Evolutionary conservation across 2,888 invertebrate genomes (phyloP).

Genomic region (Vannuccia rotundouncinata): DNA sequence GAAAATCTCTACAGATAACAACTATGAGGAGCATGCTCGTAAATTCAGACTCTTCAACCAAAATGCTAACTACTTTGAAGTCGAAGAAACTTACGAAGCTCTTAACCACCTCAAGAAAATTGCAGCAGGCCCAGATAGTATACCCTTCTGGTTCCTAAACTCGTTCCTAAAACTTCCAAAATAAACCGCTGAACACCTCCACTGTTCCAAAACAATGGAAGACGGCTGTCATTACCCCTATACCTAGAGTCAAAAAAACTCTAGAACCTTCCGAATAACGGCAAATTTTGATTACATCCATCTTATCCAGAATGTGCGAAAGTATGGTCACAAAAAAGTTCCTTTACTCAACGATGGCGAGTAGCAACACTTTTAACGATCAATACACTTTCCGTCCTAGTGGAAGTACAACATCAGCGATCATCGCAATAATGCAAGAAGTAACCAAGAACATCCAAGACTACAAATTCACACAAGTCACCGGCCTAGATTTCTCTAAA

Average conservation of each 20-base stretch:
- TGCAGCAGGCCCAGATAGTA: neutral
- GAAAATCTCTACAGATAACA: constrained; percentile 11
- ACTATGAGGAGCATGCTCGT: neutral
- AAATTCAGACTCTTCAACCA: neutral
- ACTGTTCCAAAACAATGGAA: constrained; percentile 24
- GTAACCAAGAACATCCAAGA: constrained; percentile 2
- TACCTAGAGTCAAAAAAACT: constrained; percentile 22
- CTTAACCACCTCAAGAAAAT: constrained; percentile 11
- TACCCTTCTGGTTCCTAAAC: neutral
- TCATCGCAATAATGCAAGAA: constrained; percentile 6
- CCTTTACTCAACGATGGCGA: neutral
- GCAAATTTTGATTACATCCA: neutral
- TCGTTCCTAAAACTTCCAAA: neutral
- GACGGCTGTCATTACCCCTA: neutral
- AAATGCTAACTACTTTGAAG: neutral
- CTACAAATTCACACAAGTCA: neutral
- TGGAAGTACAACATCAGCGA: neutral
- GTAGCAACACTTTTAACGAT: neutral
- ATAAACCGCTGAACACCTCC: neutral
- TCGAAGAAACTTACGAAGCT: neutral
- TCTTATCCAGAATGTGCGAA: constrained; percentile 4
- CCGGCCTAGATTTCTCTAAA: neutral
- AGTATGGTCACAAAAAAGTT: constrained; percentile 12
- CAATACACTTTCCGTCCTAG: constrained; percentile 11
- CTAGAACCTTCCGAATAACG: neutral